These are phyloP conservation scores for Nibea coibor DNA, from an alignment of 2,113 vertebrate species.

Conservation along the genomic window DNA sequence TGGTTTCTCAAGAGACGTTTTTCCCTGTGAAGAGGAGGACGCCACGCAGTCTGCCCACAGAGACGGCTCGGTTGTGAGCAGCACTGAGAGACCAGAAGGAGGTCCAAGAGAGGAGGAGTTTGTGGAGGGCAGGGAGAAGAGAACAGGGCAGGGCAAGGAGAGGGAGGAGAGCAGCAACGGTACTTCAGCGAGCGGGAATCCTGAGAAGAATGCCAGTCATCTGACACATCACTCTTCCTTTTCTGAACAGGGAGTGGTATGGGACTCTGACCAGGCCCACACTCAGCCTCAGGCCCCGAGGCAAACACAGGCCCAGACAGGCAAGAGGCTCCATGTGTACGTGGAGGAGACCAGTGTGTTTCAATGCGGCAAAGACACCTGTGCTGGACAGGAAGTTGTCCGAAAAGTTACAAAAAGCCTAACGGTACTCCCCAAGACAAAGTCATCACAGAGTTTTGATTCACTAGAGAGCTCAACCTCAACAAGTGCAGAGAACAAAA, in stretches of 20 bases:
- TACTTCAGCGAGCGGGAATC: slow-evolving; percentile 60
- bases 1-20: slow-evolving; percentile 53
- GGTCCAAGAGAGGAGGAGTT: slow-evolving; percentile 72
- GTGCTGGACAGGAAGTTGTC: slow-evolving; percentile 51
- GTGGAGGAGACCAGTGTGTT: slow-evolving; percentile 79
- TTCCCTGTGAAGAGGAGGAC: slow-evolving; percentile 62
- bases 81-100: slow-evolving; percentile 49
- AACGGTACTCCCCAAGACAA: slow-evolving; percentile 47
- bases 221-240: slow-evolving; percentile 66
- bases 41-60: slow-evolving; percentile 79
- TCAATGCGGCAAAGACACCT: slow-evolving; percentile 31
- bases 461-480: neutral
- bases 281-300: slow-evolving; percentile 39
- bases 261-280: slow-evolving; percentile 56
- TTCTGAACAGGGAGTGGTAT: slow-evolving; percentile 51
- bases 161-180: slow-evolving; percentile 59
- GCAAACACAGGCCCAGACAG: slow-evolving; percentile 41
- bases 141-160: slow-evolving; percentile 50
- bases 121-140: slow-evolving; percentile 49
- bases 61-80: slow-evolving; percentile 52
- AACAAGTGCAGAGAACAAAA: slow-evolving; percentile 37
- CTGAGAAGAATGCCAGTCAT: slow-evolving; percentile 69
- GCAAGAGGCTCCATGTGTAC: slow-evolving; percentile 73
- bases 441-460: slow-evolving; percentile 36
- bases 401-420: slow-evolving; percentile 61